phyloP scores from a whole-genome alignment of 1,140 invertebrate genomes.

The Aporrectodea caliginosa region DNA sequence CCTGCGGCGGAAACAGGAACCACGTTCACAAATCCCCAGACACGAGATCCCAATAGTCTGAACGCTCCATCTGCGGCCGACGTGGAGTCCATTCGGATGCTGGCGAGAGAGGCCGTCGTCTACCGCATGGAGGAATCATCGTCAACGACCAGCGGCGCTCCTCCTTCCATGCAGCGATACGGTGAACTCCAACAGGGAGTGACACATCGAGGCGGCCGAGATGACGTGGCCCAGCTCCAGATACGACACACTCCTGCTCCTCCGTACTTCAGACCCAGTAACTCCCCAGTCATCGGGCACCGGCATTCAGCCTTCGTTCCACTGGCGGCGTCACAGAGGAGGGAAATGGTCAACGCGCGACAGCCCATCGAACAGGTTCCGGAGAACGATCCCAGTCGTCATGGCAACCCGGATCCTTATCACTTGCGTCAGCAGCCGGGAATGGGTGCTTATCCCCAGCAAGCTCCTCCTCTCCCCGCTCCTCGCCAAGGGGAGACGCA shows the following conservation, averaged over 20 bases:
- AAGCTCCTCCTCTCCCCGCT: not conserved
- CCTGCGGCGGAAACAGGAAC: not conserved
- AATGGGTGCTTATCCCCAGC: not conserved
- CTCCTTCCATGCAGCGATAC: not conserved
- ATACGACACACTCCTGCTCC: too few species aligned
- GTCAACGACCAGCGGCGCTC: not conserved
- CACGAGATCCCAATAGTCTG: not conserved
- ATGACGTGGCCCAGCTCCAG: not conserved
- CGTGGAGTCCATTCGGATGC: not conserved
- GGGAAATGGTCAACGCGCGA: not conserved
- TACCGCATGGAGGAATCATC: not conserved
- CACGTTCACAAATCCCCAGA: not conserved
- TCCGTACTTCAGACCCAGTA: not conserved
- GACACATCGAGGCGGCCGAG: not conserved
- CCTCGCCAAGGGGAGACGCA: not conserved
- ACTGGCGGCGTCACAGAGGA: not conserved
- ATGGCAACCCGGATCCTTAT: not conserved
- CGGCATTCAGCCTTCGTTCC: not conserved
- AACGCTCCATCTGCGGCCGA: not conserved
- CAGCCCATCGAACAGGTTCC: not conserved
- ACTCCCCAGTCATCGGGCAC: not conserved
- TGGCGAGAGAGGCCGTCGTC: not conserved
- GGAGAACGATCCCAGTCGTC: not conserved
- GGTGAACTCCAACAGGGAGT: not conserved
- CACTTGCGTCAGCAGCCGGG: not conserved